Conservation (phyloP, 2,113 vertebrate genomes). For the Laterallus jamaicensis region DNA sequence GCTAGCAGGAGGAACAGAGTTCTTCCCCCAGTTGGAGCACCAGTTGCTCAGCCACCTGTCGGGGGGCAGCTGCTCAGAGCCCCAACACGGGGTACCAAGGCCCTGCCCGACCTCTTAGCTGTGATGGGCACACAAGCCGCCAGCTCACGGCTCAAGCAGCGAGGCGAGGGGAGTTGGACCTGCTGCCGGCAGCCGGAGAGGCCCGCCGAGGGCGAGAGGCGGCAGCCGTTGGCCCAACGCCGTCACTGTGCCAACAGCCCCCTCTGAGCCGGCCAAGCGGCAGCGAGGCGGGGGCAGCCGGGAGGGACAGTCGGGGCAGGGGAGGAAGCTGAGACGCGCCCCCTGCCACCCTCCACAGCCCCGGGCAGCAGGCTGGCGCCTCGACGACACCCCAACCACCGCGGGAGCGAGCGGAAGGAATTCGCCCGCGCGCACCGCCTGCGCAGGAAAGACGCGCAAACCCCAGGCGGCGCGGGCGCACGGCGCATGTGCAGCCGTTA, state of each 20-base stretch:
- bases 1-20: background rate
- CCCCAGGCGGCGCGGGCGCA: fast-evolving
- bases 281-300: too few relatives aligned
- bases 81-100: fast-evolving
- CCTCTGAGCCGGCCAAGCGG: background rate
- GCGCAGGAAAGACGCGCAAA: fast-evolving
- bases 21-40: fast-evolving
- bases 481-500: background rate
- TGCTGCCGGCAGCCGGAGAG: background rate
- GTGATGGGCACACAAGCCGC: fast-evolving
- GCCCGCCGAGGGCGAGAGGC: background rate
- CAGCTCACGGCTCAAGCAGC: too few relatives aligned
- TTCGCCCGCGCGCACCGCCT: fast-evolving
- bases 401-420: fast-evolving
- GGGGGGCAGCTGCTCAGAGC: background rate
- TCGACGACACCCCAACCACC: fast-evolving
- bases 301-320: too few relatives aligned
- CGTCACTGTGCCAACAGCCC: background rate
- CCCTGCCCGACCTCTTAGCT: background rate
- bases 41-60: background rate
- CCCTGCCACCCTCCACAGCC: too few relatives aligned
- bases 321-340: background rate
- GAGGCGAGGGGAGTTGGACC: fast-evolving
- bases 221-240: background rate
- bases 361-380: background rate